Evolutionary conservation across 2,888 invertebrate species (phyloP).

Genomic region (Synergus gifuensis): DNA sequence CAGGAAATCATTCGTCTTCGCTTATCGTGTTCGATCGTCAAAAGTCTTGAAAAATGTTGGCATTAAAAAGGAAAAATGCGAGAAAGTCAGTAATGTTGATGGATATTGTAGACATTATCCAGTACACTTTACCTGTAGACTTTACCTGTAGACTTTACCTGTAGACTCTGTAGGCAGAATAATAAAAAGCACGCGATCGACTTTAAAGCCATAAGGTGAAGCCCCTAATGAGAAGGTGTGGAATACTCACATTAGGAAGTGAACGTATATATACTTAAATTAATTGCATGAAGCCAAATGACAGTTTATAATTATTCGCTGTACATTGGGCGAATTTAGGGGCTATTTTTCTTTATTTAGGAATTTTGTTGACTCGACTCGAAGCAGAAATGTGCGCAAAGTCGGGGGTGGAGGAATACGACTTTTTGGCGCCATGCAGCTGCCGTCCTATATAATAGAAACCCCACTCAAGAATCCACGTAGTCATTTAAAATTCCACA

Average conservation of each 20-base stretch:
- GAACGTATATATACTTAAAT: no score
- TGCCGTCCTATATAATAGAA: slow-evolving; percentile 72
- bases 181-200: slow-evolving; percentile 4
- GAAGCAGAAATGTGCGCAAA: slow-evolving; percentile 45
- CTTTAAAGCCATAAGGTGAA: slow-evolving; percentile 19
- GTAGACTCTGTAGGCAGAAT: background rate
- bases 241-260: background rate
- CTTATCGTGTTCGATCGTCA: slow-evolving; percentile 5
- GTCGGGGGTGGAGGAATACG: slow-evolving; percentile 58
- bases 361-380: background rate
- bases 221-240: background rate
- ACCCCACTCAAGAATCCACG: slow-evolving; percentile 38
- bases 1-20: slow-evolving; percentile 14
- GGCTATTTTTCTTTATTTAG: background rate
- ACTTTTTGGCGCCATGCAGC: slow-evolving; percentile 72
- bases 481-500: background rate
- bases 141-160: no score
- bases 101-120: background rate
- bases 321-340: no score
- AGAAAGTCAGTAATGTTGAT: background rate
- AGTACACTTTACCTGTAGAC: no score
- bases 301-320: background rate
- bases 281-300: background rate
- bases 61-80: background rate
- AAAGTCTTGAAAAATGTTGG: slow-evolving; percentile 14